Conservation (phyloP, 2,113 vertebrate genomes). For the Periophthalmodon schlosseri region DNA sequence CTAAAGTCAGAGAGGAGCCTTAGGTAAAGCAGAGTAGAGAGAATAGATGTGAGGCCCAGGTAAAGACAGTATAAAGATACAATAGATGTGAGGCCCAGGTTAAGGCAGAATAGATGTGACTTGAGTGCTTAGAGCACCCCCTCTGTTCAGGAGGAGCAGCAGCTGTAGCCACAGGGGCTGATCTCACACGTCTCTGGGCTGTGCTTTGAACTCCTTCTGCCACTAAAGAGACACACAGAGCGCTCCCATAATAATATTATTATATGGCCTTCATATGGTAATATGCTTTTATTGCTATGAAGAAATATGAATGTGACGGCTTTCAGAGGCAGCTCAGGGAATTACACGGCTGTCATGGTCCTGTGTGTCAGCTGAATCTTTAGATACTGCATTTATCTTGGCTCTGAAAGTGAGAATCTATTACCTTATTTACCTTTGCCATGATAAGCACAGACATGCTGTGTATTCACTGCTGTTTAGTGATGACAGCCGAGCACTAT, state of each 20-base stretch:
- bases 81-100: no score
- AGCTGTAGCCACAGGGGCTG: conserved; percentile 60
- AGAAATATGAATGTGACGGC: conserved; percentile 58
- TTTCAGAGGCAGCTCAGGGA: conserved; percentile 61
- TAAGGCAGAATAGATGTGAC: conserved; percentile 11
- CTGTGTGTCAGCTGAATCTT: conserved; percentile 57
- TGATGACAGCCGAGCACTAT: background rate
- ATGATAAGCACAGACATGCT: conserved; percentile 22
- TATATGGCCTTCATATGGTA: conserved; percentile 68
- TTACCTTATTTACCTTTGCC: conserved; percentile 56
- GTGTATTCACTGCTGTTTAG: conserved; percentile 20
- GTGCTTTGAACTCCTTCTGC: conserved; percentile 66
- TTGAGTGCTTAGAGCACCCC: conserved; percentile 59
- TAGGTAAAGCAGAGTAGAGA: no score
- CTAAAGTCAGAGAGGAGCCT: conserved; percentile 3
- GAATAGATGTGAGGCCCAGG: no score
- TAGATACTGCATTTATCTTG: conserved; percentile 42
- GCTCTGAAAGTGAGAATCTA: conserved; percentile 43
- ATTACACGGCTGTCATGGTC: conserved; percentile 64
- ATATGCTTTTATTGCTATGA: conserved; percentile 62
- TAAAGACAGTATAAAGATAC: no score
- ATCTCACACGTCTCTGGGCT: conserved; percentile 53
- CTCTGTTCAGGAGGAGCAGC: conserved; percentile 56
- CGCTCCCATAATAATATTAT: conserved; percentile 63
- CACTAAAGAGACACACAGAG: conserved; percentile 44